Evolutionary conservation across 2,113 vertebrate species (phyloP), one percentile per base, ranked within the genome.

Genomic region (Gymnocephalus cernua): DNA sequence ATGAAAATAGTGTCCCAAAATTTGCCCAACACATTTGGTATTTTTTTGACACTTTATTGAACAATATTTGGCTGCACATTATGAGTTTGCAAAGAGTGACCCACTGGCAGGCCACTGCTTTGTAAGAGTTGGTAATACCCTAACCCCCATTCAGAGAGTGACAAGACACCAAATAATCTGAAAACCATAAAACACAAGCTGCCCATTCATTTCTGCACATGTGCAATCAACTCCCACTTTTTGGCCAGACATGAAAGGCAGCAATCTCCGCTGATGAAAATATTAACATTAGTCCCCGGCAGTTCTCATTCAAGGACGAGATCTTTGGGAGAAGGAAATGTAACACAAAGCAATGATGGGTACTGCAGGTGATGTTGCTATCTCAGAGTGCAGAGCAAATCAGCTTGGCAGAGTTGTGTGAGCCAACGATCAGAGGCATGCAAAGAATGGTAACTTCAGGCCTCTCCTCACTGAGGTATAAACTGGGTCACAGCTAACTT

Each of bases 231-330:
- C 67, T 84, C 25, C n/a, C 25, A 23, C 35, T 35, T 71, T 58
- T 25, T 88, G 87, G 70, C 71, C 44, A 29, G 21, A 76, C 44
- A 88, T 87, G 12, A 91, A 89, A 90, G 47, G 16, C 41, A 48
- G 8, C 59, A 77, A 76, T 74, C 50, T 78, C 5, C 6, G 9
- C 68, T 74, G 75, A 84, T 87, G 85, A 88, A 76, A 29, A 61
- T 29, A 15, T 47, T 15, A 80, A 67, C 50, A 57, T 84, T 75
- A 74, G 74, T 81, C 35, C 45, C 32, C 23, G 38, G 58, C 84
- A 83, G 58, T 57, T 83, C 64, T 80, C 75, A 65, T 63, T 84
- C 88, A 95, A 93, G 89, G 91, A 79, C 82, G 59, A 15, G 29
- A 65, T 83, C 35, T 41, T 23, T 38, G 53, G 76, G 41, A 41